Base-by-base conservation (phyloP, 2,797 vertebrate genomes). In the Sebastes kiyomatsui region DNA sequence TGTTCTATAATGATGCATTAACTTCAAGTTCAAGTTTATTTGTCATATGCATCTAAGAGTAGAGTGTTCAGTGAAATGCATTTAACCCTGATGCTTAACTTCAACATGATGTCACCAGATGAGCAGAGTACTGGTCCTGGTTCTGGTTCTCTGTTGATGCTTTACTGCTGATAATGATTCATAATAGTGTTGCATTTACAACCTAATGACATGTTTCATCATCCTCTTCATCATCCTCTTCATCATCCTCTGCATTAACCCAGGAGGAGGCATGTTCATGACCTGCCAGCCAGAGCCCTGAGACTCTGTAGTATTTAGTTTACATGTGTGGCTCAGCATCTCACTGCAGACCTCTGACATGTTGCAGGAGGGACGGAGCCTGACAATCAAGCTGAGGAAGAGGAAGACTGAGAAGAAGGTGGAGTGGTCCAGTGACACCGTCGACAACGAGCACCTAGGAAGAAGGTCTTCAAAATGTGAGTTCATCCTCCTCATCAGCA, bases 341-440 rank as follows among this genome's bases (percentile, higher is more conserved):
- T 79, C 23, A 75, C 42, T 27, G 22, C 27, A 52, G 20, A 27
- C 16, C 5, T 78, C 25, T 38, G 38, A 27, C 4, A 3, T 82
- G 5, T 84, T 70, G 32, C 87, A 98, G 97, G 98, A 98, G 88
- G 97, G 97, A 75, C 96, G 97, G 4, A 98, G 97, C 66, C 93
- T 99, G 79, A 99, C 97, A 30, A 97, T 99, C 91, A 98, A 97
- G 86, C 95, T 99, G 74, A 95, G 97, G 87, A 99, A 98, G 93
- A 96, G 97, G 88, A 98, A 98, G 90, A 98, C 97, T 0, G 97
- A 98, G 78, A 98, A 98, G 90, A 98, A 98, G 77, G 98, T 99
- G 68, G 98, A 98, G 93, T 99, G 97, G 97, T 97, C 97, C 5
- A 98, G 97, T 27, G 97, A 98, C 93, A 99, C 98, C 0, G 97